A percentile compares a stretch with the other conserved stretches of the same genome.
Conservation (phyloP, 2,113 vertebrate genomes). For the Mirza zaza region DNA sequence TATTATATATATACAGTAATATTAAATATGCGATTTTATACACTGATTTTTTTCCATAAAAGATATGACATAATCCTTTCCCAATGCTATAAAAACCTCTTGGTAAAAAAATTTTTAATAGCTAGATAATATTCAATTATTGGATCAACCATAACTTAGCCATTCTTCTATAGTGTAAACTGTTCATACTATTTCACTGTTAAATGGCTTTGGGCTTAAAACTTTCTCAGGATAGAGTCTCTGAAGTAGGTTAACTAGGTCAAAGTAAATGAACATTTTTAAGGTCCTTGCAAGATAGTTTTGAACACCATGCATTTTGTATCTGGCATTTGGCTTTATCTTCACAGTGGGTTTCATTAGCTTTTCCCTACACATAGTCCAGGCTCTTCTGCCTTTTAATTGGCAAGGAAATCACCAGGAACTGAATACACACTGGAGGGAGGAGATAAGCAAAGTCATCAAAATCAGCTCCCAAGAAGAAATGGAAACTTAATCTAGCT, state of each 20-base stretch:
- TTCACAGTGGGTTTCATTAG: conserved; percentile 40
- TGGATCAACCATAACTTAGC: neutral
- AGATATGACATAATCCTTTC: neutral
- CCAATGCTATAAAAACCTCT: neutral
- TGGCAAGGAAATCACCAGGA: conserved; percentile 62
- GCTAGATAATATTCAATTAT: conserved; percentile 19
- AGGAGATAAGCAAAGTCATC: conserved; percentile 68
- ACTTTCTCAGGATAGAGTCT: neutral
- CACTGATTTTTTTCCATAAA: neutral
- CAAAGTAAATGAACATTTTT: neutral
- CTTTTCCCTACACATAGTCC: neutral
- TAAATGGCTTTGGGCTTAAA: neutral
- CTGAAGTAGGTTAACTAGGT: conserved; percentile 1
- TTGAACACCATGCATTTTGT: neutral
- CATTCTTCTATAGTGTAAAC: neutral
- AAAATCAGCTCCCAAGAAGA: conserved; percentile 45
- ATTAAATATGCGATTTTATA: neutral
- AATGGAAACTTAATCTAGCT: conserved; percentile 3
- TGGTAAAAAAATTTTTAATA: conserved; percentile 31
- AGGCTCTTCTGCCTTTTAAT: conserved; percentile 60
- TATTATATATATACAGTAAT: neutral
- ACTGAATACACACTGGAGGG: conserved; percentile 61
- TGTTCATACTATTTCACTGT: neutral
- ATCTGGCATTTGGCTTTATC: neutral
- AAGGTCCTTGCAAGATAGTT: neutral